These are phyloP conservation scores for Loris lydekkerianus DNA, from an alignment of 2,797 vertebrate genomes.

Conservation along the genomic window DNA sequence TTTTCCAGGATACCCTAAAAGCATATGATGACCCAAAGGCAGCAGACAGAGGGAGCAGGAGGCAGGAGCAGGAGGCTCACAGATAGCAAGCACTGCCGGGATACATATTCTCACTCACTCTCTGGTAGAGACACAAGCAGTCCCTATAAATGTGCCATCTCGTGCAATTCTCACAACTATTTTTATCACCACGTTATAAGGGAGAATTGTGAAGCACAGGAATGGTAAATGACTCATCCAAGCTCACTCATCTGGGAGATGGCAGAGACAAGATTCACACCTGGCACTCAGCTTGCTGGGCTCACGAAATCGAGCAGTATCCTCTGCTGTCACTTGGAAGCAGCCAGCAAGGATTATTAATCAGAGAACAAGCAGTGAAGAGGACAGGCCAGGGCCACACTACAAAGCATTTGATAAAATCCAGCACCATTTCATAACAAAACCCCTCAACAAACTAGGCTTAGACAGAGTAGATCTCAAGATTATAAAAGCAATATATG, in stretches of 20 bases:
- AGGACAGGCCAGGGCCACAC: not conserved
- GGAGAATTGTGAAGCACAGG: constrained; percentile 41
- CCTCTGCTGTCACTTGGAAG: not conserved
- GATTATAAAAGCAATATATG: too few species aligned
- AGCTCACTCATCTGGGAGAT: not conserved
- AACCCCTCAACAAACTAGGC: too few species aligned
- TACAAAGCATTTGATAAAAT: not conserved
- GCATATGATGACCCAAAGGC: not conserved
- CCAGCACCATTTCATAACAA: not conserved
- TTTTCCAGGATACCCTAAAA: not conserved
- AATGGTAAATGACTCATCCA: constrained; percentile 13
- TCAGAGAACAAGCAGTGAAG: constrained; percentile 8
- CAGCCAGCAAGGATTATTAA: not conserved
- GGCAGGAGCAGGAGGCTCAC: not conserved
- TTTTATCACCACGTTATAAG: not conserved
- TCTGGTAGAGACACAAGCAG: not conserved
- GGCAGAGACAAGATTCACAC: not conserved
- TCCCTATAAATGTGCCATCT: not conserved
- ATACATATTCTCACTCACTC: not conserved
- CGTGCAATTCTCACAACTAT: not conserved
- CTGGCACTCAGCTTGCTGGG: not conserved
- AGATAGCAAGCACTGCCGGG: not conserved
- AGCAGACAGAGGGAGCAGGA: not conserved
- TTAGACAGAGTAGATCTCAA: too few species aligned
- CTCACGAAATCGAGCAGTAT: not conserved